Evolutionary conservation across 1,140 invertebrate species (phyloP), one percentile per base, ranked within the genome.

Genomic region (Coptotermes formosanus): DNA sequence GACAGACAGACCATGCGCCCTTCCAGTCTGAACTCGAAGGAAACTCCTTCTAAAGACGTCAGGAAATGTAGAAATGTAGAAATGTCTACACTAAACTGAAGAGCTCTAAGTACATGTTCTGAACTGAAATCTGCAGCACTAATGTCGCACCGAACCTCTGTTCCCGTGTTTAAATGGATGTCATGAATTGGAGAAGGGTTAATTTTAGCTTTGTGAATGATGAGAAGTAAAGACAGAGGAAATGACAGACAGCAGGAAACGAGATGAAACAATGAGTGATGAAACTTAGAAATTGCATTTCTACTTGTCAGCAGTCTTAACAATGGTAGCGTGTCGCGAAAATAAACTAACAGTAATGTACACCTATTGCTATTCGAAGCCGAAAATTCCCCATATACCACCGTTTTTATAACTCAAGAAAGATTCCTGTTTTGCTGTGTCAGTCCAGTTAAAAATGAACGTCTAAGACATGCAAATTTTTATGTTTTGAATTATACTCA

Each of bases 171-270:
- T 75, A 75, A 75, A 75, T 75, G 64, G 64, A 75, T 75, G 64
- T 75, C 64, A 75, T 30, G 64, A n/a, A 75, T 75, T 25, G 64
- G 64, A 75, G 64, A 75, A 75, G 64, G 64, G 64, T 75, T 75
- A 75, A 75, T 75, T 75, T 75, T 25, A 75, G 64, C n/a, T 75
- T 30, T 30, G 64, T 75, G 64, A 75, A 75, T 75, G 64, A 75
- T 75, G 64, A 30, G 16, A 75, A 75, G n/a, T 25, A 30, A 14
- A 30, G 25, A 75, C 7, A n/a, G n/a, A 75, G 64, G 16, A 55
- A 16, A 12, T 30, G 64, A 75, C 14, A 75, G 64, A 75, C 64
- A 75, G 64, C 64, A 75, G 64, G 64, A 75, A 75, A 30, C n/a
- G n/a, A 25, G 64, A n/a, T 75, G 64, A 75, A 75, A 75, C n/a